A percentile compares a stretch with the other conserved stretches of the same genome.
Evolutionary conservation across 2,888 invertebrate genomes (phyloP).

Genomic region (Sarcophaga rosellei): DNA sequence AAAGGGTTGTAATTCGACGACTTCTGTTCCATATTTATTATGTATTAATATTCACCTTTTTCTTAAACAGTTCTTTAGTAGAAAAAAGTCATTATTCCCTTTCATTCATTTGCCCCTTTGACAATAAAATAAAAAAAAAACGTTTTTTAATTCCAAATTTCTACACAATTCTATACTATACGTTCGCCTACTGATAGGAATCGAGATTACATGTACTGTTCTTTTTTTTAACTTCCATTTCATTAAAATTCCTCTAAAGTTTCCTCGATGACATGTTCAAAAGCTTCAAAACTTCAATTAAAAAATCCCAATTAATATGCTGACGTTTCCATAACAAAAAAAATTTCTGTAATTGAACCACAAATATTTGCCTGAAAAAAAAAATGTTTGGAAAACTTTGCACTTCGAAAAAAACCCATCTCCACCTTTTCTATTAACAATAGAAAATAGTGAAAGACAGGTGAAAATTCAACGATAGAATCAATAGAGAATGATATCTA

Average conservation of each 20-base stretch:
- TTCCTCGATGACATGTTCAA: neutral
- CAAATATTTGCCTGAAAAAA: constrained; percentile 48
- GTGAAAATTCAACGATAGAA: constrained; percentile 17
- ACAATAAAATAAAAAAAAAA: too few species aligned
- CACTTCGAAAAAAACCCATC: neutral
- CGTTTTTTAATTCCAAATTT: too few species aligned
- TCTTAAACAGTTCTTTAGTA: too few species aligned
- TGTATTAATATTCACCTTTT: too few species aligned
- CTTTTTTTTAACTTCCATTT: neutral
- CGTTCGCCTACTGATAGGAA: too few species aligned
- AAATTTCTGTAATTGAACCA: constrained; percentile 54
- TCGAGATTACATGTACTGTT: too few species aligned
- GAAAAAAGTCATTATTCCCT: too few species aligned
- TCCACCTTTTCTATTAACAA: constrained; percentile 6
- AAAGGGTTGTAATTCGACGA: too few species aligned
- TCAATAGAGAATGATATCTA: constrained; percentile 21
- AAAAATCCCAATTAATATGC: constrained; percentile 52
- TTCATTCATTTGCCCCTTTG: too few species aligned
- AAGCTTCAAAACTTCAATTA: constrained; percentile 29
- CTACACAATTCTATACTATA: too few species aligned
- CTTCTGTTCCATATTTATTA: too few species aligned
- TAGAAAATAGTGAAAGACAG: neutral
- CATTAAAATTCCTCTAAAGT: neutral
- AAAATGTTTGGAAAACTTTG: constrained; percentile 27
- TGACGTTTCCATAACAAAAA: constrained; percentile 18